Evolutionary conservation across 2,113 vertebrate genomes (phyloP).

Genomic region (Sapayoa aenigma): DNA sequence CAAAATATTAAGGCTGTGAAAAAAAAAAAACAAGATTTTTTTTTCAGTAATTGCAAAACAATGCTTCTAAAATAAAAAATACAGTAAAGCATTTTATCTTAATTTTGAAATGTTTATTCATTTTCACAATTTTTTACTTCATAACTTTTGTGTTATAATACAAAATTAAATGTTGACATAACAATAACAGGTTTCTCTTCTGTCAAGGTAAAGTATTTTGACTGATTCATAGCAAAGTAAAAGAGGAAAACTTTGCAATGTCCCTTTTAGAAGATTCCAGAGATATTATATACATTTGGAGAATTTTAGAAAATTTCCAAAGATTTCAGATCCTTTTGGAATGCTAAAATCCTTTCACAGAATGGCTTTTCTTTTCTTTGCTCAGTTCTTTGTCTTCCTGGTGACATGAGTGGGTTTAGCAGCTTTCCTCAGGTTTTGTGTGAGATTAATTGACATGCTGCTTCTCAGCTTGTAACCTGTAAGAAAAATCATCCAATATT

Average conservation of each 20-base stretch:
- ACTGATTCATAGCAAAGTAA: not conserved
- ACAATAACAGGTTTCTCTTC: not conserved
- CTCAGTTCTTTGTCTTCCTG: not conserved
- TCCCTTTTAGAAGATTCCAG: not conserved
- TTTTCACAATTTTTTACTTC: not conserved
- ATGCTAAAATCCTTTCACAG: not conserved
- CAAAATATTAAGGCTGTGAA: not conserved
- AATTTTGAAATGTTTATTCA: not conserved
- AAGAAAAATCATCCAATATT: not conserved
- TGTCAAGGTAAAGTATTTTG: not conserved
- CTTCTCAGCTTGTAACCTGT: not conserved
- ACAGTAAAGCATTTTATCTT: not conserved
- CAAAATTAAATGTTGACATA: not conserved
- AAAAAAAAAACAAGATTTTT: not conserved
- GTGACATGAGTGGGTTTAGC: not conserved
- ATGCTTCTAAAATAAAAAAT: not conserved
- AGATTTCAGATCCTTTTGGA: not conserved
- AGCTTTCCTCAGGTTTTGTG: not conserved
- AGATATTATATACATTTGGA: not conserved
- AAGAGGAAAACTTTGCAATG: not conserved
- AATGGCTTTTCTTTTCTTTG: not conserved
- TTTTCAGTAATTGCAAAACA: not conserved
- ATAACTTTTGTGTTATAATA: not conserved
- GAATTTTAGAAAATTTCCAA: not conserved
- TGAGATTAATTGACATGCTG: not conserved